phyloP scores from a whole-genome alignment of 1,140 invertebrate species.

The Lepidurus apus region DNA sequence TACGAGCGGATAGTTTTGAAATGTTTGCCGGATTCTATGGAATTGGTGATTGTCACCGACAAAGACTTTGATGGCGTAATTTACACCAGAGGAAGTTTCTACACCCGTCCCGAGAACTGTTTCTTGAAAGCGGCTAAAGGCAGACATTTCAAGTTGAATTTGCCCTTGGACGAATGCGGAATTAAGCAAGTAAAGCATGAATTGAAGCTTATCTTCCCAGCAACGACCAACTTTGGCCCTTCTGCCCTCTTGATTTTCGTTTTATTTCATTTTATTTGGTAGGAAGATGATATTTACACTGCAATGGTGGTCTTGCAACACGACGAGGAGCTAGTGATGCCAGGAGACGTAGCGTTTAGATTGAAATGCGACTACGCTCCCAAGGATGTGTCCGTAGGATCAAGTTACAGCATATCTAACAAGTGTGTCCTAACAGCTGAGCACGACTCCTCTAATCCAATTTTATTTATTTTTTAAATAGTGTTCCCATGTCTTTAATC shows the following conservation, averaged over 20 bases:
- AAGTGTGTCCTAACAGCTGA: conserved; percentile 3
- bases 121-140: conserved; percentile 50
- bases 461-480: no score
- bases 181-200: conserved; percentile 45
- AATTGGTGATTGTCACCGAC: conserved; percentile 48
- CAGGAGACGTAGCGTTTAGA: conserved; percentile 57
- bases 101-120: conserved; percentile 50
- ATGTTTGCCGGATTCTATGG: conserved; percentile 38
- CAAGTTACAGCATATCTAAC: conserved; percentile 38
- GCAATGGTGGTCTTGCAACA: conserved; percentile 56
- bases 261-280: conserved; percentile 33
- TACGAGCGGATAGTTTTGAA: conserved; percentile 37
- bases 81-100: conserved; percentile 55
- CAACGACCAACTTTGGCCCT: not conserved
- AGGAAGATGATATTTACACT: conserved; percentile 51
- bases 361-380: conserved; percentile 56
- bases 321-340: conserved; percentile 57
- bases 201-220: no score
- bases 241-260: conserved; percentile 12
- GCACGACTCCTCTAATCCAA: not conserved
- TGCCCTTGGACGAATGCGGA: conserved; percentile 53
- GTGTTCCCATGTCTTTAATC: no score
- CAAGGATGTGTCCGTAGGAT: conserved; percentile 49
- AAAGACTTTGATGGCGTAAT: conserved; percentile 56
- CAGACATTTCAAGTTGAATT: conserved; percentile 50